Evolutionary conservation across 2,113 vertebrate genomes (phyloP), one percentile per base, ranked within the genome.

Genomic region (Elanoides forficatus): DNA sequence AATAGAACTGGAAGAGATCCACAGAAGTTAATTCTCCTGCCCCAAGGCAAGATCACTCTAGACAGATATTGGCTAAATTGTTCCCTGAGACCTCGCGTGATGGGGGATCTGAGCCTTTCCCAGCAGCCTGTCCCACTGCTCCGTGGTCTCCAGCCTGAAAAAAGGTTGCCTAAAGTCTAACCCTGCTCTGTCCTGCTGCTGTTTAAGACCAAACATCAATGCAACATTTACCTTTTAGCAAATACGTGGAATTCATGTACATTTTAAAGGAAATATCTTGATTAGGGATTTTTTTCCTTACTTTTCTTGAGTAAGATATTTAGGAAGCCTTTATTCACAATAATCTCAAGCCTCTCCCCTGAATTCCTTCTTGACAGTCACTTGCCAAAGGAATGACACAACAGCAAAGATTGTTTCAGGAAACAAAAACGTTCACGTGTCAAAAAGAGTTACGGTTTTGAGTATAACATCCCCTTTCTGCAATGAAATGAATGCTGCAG

Each of bases 141-240:
- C 21, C 0, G 0, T 55, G 23, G 17, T 50, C 10, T 78, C n/a
- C 10, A 36, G 4, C 17, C 15, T 50, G 59, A 59, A 68, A 66
- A 87, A 67, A 75, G 2, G 15, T 58, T 75, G 34, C 19, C 26
- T 67, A 7, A 92, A 86, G 32, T 62, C 70, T 63, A 84, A 72
- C 4, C 7, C 36, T 60, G 2, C 15, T 88, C 62, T 60, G 21
- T 42, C 16, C 34, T 68, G 29, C 48, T 73, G 34, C 32, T 26
- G 18, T 32, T 81, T 36, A 76, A 87, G 30, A 56, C 16, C 7
- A 79, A 74, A n/a, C 3, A 56, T 26, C 0, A 5, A n/a, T 15
- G 30, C 5, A 52, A 65, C 8, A 22, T 47, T 89, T 78, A 66
- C n/a, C 11, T 72, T 72, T 53, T 18, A 91, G 47, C n/a, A 86